These are phyloP conservation scores for Tenebrio molitor DNA, from an alignment of 1,140 invertebrate species.

Conservation along the genomic window DNA sequence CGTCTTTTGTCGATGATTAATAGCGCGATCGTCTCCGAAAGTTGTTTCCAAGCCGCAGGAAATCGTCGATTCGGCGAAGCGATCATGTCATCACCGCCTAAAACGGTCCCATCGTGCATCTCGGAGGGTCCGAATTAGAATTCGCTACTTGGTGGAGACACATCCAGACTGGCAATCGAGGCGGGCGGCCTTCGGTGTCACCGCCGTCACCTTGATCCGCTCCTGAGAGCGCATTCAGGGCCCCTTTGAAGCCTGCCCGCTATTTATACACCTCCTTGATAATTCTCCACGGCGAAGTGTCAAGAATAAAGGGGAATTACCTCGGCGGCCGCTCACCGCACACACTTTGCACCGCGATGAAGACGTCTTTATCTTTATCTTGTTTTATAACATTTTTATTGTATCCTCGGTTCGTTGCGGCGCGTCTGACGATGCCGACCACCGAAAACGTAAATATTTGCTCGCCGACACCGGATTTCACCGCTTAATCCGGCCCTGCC, in stretches of 20 bases:
- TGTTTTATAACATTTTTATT: slow-evolving; percentile 38
- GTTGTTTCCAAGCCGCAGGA: no score
- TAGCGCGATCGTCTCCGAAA: no score
- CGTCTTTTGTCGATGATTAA: no score
- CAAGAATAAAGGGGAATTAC: slow-evolving; percentile 52
- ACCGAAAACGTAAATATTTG: slow-evolving; percentile 5
- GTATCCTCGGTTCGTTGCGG: slow-evolving; percentile 16
- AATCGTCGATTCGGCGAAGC: no score
- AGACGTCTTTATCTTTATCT: slow-evolving; percentile 33
- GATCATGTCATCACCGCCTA: no score
- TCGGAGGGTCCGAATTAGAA: no score
- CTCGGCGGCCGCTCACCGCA: slow-evolving; percentile 18
- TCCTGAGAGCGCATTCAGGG: not conserved
- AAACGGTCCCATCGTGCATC: no score
- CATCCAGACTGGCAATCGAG: no score
- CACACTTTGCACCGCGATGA: slow-evolving; percentile 17
- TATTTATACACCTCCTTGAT: slow-evolving; percentile 15
- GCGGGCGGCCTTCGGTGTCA: no score
- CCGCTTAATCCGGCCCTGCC: not conserved
- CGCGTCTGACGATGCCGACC: slow-evolving; percentile 2
- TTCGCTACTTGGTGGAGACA: no score
- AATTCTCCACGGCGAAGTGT: slow-evolving; percentile 36
- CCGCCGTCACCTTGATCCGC: no score
- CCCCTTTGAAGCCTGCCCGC: not conserved
- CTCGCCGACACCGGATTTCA: no score